phyloP scores from a whole-genome alignment of 2,797 vertebrate genomes.

The Lepus townsendii region DNA sequence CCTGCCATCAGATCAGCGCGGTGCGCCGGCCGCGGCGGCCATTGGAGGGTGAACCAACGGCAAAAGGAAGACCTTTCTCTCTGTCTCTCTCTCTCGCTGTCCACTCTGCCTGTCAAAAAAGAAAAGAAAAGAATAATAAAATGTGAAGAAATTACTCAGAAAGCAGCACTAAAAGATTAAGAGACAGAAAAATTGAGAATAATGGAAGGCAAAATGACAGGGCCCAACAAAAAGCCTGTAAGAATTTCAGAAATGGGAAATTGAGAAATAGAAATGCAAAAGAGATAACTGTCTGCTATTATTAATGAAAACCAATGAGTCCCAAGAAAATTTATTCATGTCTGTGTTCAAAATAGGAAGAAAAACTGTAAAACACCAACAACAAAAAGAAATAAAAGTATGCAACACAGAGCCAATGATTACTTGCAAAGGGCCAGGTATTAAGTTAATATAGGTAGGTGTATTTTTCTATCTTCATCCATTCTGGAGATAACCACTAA shows the following conservation, averaged over 20 bases:
- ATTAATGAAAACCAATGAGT: background rate
- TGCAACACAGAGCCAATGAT: background rate
- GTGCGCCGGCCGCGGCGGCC: too few species aligned
- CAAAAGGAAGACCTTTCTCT: too few species aligned
- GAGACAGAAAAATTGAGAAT: background rate
- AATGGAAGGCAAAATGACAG: background rate
- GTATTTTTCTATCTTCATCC: background rate
- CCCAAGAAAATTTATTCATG: background rate
- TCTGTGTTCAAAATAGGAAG: background rate
- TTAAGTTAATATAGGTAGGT: background rate
- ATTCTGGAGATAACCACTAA: background rate
- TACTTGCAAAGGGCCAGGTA: background rate
- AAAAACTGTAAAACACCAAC: background rate
- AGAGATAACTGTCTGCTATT: background rate
- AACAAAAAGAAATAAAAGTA: slow-evolving; percentile 5
- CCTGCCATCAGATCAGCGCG: too few species aligned
- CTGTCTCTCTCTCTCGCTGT: too few species aligned
- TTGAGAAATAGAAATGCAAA: background rate
- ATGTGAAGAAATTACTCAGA: background rate
- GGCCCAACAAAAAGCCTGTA: background rate
- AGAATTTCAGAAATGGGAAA: background rate
- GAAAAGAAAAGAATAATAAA: background rate
- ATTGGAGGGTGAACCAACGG: too few species aligned
- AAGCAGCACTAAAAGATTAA: background rate
- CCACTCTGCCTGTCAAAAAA: too few species aligned